These are phyloP conservation scores for Cryptus armator DNA, from an alignment of 2,888 invertebrate genomes.

Conservation along the genomic window DNA sequence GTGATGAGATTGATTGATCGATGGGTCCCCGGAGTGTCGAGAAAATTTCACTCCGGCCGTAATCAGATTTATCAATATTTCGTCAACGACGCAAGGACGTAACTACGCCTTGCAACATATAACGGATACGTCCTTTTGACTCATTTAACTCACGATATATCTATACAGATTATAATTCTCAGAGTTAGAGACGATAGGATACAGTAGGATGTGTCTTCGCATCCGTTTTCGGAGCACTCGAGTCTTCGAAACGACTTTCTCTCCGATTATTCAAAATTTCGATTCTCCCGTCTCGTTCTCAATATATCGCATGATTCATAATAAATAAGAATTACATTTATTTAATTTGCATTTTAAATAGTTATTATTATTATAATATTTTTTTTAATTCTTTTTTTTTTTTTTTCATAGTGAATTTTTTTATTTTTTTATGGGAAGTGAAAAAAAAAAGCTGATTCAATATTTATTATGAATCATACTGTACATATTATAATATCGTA, in stretches of 20 bases:
- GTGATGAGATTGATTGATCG: slow-evolving; percentile 66
- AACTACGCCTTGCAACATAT: background rate
- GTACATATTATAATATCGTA: slow-evolving; percentile 46
- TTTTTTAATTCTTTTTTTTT: no score
- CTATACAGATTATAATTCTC: slow-evolving; percentile 8
- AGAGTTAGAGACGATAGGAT: slow-evolving; percentile 4
- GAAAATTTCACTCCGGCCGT: slow-evolving; percentile 57
- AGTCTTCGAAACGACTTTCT: slow-evolving; percentile 17
- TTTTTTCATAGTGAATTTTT: no score
- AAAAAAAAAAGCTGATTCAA: no score
- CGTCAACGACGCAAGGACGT: slow-evolving; percentile 9
- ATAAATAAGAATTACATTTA: no score
- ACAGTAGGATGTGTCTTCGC: slow-evolving; percentile 7
- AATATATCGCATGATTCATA: no score
- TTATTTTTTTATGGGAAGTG: no score
- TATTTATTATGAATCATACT: background rate
- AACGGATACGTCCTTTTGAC: background rate
- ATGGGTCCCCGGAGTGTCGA: slow-evolving; percentile 54
- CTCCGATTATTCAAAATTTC: slow-evolving; percentile 29
- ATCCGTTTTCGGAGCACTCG: background rate
- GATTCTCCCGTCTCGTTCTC: background rate
- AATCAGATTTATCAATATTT: slow-evolving; percentile 54
- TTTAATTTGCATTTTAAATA: no score
- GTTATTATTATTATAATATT: no score
- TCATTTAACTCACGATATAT: background rate